These are phyloP conservation scores for Tetragnatha versicolor DNA, from an alignment of 1,140 invertebrate genomes.

Conservation along the genomic window DNA sequence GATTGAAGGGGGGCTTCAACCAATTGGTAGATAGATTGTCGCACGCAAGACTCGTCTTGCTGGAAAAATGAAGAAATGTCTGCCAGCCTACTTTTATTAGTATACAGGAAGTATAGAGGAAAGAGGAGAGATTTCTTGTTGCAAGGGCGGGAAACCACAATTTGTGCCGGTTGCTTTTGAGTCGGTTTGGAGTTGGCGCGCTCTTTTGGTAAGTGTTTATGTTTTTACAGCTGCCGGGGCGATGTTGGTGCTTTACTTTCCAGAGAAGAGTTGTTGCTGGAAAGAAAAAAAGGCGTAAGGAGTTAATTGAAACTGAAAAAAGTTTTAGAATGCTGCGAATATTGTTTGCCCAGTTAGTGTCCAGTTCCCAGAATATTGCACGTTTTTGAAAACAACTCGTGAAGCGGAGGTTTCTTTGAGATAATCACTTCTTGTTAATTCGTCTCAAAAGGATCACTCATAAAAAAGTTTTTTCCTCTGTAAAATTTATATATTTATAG, in stretches of 20 bases:
- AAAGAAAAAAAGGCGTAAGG: neutral
- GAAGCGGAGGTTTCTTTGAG: neutral
- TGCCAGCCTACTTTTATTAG: neutral
- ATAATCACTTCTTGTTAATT: neutral
- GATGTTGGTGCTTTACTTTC: neutral
- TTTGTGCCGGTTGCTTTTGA: neutral
- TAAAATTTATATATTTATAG: too few relatives aligned
- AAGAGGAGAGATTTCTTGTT: neutral
- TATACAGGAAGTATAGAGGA: neutral
- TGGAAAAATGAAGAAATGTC: neutral
- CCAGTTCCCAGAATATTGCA: neutral
- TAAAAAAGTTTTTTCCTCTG: neutral
- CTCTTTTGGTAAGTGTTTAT: too few relatives aligned
- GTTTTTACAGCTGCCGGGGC: neutral
- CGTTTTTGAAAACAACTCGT: neutral
- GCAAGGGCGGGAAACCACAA: neutral
- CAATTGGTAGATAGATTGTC: constrained; percentile 11
- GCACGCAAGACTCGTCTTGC: neutral
- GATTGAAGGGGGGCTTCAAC: neutral
- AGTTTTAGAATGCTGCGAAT: neutral
- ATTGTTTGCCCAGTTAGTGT: neutral
- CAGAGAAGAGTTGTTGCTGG: constrained; percentile 42
- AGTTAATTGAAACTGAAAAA: neutral
- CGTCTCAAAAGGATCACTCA: neutral
- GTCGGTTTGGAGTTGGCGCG: neutral